A percentile compares a stretch with the other conserved stretches of the same genome.
These are phyloP conservation scores for Flexamia atlantica DNA, from an alignment of 2,888 invertebrate species.

Conservation along the genomic window DNA sequence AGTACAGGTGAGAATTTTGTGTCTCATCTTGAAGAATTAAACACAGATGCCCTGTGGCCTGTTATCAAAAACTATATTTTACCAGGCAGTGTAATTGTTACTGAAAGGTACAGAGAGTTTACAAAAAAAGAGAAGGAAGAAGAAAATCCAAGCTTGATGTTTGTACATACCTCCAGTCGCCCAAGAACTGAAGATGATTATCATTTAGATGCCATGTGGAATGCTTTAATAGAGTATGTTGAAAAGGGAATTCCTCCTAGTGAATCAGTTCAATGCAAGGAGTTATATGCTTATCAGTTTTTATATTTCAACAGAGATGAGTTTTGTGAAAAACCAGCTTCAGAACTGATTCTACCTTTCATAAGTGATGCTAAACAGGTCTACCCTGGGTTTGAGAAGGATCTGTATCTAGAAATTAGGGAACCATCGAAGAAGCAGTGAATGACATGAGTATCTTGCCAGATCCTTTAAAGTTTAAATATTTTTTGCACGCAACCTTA, in stretches of 20 bases:
- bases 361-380: constrained; percentile 42
- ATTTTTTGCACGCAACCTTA: too few relatives aligned
- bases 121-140: constrained; percentile 3
- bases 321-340: constrained; percentile 32
- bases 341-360: constrained; percentile 38
- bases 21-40: constrained; percentile 5
- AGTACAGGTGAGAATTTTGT: constrained; percentile 30
- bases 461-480: too few relatives aligned
- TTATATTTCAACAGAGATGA: constrained; percentile 42
- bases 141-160: background rate
- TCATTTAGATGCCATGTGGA: constrained; percentile 47
- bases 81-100: constrained; percentile 10
- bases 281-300: constrained; percentile 37
- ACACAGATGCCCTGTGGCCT: constrained; percentile 22
- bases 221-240: background rate
- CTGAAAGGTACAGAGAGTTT: constrained; percentile 17
- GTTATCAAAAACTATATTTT: constrained; percentile 46
- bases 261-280: background rate
- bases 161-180: background rate
- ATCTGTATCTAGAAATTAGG: background rate
- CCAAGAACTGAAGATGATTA: constrained; percentile 13
- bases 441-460: too few relatives aligned
- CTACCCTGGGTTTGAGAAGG: constrained; percentile 36
- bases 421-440: background rate
- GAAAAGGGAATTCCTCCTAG: constrained; percentile 12